These are phyloP conservation scores for Drosophila pseudotakahashii DNA, from an alignment of 2,888 invertebrate species.

Conservation along the genomic window DNA sequence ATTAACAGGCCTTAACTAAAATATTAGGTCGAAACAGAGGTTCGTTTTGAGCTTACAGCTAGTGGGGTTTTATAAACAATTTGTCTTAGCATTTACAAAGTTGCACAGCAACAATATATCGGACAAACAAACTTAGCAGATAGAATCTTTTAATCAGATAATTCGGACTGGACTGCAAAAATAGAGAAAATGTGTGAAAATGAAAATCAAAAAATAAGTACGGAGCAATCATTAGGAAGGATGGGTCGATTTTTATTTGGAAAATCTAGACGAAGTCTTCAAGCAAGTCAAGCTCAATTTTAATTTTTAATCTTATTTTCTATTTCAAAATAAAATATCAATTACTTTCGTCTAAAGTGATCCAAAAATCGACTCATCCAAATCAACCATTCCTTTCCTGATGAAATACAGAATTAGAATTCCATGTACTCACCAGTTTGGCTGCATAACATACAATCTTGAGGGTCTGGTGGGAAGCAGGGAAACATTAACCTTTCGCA, in stretches of 20 bases:
- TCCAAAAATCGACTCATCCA: conserved; percentile 2
- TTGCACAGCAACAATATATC: conserved; percentile 76
- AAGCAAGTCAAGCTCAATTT: too few relatives aligned
- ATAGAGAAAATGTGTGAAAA: conserved; percentile 31
- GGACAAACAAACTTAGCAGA: conserved; percentile 74
- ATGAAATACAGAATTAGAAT: not conserved
- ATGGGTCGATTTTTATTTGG: not conserved
- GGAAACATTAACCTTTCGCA: conserved; percentile 51
- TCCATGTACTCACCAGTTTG: conserved; percentile 65
- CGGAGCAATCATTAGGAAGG: not conserved
- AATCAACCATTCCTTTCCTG: not conserved
- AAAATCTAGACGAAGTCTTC: too few relatives aligned
- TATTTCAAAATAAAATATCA: too few relatives aligned
- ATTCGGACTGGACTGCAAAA: conserved; percentile 74
- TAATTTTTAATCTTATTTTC: not conserved
- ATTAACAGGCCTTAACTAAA: conserved; percentile 26
- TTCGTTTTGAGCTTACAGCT: conserved; percentile 47
- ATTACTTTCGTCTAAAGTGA: not conserved
- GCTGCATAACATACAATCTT: conserved; percentile 54
- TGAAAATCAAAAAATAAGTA: conserved; percentile 10
- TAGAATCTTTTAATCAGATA: conserved; percentile 46
- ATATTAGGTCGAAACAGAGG: conserved; percentile 6
- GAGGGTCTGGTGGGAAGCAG: conserved; percentile 10
- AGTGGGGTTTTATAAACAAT: conserved; percentile 58
- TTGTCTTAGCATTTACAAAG: conserved; percentile 57